Evolutionary conservation across 2,113 vertebrate species (phyloP).

Genomic region (Aptenodytes patagonicus): DNA sequence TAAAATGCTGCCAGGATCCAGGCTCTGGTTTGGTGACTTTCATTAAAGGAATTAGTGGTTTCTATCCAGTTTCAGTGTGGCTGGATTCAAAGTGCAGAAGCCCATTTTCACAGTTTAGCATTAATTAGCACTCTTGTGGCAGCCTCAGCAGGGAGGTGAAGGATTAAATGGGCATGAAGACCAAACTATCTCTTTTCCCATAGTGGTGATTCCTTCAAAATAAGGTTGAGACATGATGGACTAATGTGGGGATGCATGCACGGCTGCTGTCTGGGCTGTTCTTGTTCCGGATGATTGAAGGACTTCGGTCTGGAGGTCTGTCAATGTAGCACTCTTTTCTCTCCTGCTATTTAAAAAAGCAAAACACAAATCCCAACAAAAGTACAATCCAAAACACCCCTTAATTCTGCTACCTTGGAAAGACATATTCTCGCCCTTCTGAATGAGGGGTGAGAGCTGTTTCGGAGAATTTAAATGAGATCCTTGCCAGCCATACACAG

Average conservation of each 20-base stretch:
- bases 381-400: fast-evolving
- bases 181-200: not conserved
- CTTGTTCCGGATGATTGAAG: not conserved
- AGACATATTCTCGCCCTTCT: not conserved
- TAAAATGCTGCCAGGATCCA: slow-evolving; percentile 31
- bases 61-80: slow-evolving; percentile 66
- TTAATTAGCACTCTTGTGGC: slow-evolving; percentile 62
- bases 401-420: not conserved
- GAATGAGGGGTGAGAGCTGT: not conserved
- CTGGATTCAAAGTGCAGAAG: slow-evolving; percentile 40
- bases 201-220: not conserved
- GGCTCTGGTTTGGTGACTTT: slow-evolving; percentile 53
- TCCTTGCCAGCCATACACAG: not conserved
- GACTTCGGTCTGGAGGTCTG: not conserved
- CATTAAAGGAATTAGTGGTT: slow-evolving; percentile 72
- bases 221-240: not conserved
- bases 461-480: not conserved
- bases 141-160: slow-evolving; percentile 43
- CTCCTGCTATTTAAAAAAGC: not conserved
- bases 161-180: slow-evolving; percentile 39
- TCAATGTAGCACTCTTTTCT: not conserved
- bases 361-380: not conserved
- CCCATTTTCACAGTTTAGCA: slow-evolving; percentile 42
- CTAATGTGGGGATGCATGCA: not conserved
- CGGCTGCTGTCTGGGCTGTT: not conserved